Conservation (phyloP, 2,797 vertebrate genomes). For the Fistularia tabacaria region DNA sequence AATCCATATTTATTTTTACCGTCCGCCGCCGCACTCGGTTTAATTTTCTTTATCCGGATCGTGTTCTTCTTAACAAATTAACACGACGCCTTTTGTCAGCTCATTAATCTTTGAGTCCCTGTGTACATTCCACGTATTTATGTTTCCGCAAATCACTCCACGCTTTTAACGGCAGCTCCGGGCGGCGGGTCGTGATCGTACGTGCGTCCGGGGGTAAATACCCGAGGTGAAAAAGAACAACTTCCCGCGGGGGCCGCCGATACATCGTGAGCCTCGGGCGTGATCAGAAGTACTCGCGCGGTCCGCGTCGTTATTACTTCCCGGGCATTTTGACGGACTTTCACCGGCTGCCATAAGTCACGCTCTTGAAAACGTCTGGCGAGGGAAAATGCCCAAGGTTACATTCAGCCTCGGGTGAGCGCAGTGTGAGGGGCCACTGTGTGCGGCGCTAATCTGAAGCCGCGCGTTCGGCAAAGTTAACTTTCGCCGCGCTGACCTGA, state of each 20-base stretch:
- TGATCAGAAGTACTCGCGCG: conserved; percentile 38
- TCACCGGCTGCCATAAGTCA: conserved; percentile 41
- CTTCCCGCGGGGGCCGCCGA: conserved; percentile 19
- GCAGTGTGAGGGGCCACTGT: conserved; percentile 9
- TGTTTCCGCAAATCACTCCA: conserved; percentile 13
- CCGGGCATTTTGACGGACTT: conserved; percentile 31
- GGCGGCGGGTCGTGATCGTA: too few relatives aligned
- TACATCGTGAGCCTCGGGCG: conserved; percentile 35
- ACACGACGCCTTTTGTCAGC: conserved; percentile 26
- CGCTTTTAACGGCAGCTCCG: conserved; percentile 3
- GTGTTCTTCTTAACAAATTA: conserved; percentile 29
- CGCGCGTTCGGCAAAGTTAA: conserved; percentile 18
- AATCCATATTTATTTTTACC: conserved; percentile 52
- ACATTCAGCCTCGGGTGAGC: conserved; percentile 51
- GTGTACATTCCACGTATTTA: conserved; percentile 5
- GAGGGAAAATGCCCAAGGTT: conserved; percentile 50
- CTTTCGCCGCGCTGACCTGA: conserved; percentile 20
- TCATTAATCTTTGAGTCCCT: conserved; percentile 39
- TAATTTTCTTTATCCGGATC: conserved; percentile 53
- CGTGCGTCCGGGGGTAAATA: too few relatives aligned
- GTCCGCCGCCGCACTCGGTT: conserved; percentile 45
- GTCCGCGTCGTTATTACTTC: conserved; percentile 49
- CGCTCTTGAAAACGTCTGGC: conserved; percentile 43
- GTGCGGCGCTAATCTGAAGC: too few relatives aligned
- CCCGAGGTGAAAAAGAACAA: conserved; percentile 11